These are phyloP conservation scores for Limnodromus scolopaceus DNA, from an alignment of 2,797 vertebrate genomes.

Conservation along the genomic window DNA sequence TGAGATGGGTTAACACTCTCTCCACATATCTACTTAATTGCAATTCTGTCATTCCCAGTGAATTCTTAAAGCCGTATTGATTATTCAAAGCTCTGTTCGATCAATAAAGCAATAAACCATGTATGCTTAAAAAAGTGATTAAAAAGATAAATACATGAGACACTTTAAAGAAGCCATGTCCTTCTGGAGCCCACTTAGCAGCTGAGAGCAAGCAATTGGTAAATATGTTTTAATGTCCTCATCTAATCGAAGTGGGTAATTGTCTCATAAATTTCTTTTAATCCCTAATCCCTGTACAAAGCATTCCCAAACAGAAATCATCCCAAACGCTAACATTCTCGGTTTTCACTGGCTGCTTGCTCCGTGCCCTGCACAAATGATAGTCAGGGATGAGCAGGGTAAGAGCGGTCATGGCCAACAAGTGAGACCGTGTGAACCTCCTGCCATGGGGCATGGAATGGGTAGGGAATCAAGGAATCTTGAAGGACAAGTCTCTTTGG, in stretches of 20 bases:
- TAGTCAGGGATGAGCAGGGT: neutral
- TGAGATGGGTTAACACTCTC: conserved; percentile 55
- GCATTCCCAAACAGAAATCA: neutral
- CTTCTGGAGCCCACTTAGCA: neutral
- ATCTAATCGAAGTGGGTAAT: neutral
- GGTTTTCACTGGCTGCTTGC: neutral
- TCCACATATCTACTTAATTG: conserved; percentile 70
- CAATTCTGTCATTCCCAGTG: conserved; percentile 51
- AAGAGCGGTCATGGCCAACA: neutral
- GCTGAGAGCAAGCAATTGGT: neutral
- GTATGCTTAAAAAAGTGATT: conserved; percentile 60
- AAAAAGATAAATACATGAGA: conserved; percentile 55
- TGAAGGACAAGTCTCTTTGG: neutral
- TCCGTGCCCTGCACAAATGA: fast-evolving
- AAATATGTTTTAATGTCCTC: neutral
- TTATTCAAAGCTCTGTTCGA: conserved; percentile 60
- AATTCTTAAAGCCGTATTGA: conserved; percentile 65
- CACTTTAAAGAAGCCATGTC: neutral
- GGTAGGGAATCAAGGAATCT: neutral
- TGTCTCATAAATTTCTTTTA: neutral
- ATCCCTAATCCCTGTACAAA: neutral
- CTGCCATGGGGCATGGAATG: neutral
- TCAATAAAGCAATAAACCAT: conserved; percentile 69
- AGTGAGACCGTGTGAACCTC: neutral
- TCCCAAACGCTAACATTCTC: neutral